Percentiles rank a stretch among this genome's conserved stretches.
phyloP scores from a whole-genome alignment of 2,888 invertebrate species.

The Cantharis lateralis region DNA sequence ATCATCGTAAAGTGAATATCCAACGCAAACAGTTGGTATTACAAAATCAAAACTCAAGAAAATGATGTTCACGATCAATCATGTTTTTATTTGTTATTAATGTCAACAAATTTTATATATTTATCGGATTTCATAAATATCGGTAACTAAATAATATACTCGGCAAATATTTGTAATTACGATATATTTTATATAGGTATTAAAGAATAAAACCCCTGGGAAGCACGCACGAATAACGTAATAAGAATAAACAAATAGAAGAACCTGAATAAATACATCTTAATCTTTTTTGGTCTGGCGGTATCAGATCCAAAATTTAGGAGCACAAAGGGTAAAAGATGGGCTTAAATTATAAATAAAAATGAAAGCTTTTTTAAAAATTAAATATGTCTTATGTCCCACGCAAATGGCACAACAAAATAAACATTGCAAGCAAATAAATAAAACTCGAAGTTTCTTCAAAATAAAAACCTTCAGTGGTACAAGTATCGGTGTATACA shows the following conservation, averaged over 20 bases:
- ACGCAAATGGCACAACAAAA: neutral
- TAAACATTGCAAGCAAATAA: neutral
- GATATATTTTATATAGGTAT: neutral
- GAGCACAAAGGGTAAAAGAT: too few relatives aligned
- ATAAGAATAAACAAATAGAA: neutral
- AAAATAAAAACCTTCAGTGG: neutral
- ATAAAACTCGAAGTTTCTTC: neutral
- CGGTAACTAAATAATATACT: neutral
- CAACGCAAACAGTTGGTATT: conserved; percentile 2
- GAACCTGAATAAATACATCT: neutral
- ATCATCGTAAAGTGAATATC: conserved; percentile 5
- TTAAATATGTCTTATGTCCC: neutral
- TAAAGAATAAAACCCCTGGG: neutral
- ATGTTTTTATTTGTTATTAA: neutral
- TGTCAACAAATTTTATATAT: neutral
- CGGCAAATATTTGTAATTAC: neutral
- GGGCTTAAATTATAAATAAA: neutral
- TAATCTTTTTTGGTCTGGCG: neutral
- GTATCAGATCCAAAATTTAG: neutral
- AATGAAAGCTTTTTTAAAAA: neutral
- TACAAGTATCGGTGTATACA: neutral
- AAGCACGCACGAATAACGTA: neutral
- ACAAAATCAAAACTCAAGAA: conserved; percentile 3
- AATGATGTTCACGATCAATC: neutral
- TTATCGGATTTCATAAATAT: neutral